A percentile compares a stretch with the other conserved stretches of the same genome.
Evolutionary conservation across 2,113 vertebrate genomes (phyloP).

Genomic region (Plecturocebus donacophilus): DNA sequence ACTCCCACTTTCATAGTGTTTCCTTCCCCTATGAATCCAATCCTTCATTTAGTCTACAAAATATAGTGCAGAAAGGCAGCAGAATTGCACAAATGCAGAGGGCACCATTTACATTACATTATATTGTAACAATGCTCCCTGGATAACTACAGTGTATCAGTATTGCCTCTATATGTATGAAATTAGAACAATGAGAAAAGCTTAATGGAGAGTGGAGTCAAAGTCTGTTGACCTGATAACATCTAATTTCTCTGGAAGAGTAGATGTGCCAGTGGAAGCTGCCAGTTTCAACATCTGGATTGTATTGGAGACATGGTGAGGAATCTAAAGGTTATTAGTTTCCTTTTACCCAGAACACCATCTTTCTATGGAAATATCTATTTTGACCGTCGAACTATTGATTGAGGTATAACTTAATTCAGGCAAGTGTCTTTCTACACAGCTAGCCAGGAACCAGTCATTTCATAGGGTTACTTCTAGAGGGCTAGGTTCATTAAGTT

Average conservation of each 20-base stretch:
- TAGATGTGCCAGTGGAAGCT: not conserved
- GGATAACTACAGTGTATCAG: not conserved
- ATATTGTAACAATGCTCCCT: not conserved
- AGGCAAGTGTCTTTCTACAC: not conserved
- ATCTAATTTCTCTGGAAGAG: not conserved
- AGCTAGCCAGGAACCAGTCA: not conserved
- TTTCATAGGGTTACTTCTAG: not conserved
- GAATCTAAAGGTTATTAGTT: not conserved
- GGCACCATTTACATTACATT: not conserved
- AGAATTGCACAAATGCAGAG: not conserved
- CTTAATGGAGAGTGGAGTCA: not conserved
- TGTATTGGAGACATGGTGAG: not conserved
- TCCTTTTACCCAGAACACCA: not conserved
- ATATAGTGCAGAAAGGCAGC: no score
- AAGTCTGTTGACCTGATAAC: not conserved
- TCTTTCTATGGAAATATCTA: not conserved
- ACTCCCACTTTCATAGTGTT: not conserved
- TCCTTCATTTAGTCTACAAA: not conserved
- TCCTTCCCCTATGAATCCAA: not conserved
- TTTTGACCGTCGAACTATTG: not conserved
- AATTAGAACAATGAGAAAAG: not conserved
- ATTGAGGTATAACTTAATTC: not conserved
- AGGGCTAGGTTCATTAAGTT: not conserved
- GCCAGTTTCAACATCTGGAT: not conserved
- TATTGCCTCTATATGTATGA: not conserved